Base-by-base conservation (phyloP, 1,140 invertebrate species). In the Drosophila yakuba region DNA sequence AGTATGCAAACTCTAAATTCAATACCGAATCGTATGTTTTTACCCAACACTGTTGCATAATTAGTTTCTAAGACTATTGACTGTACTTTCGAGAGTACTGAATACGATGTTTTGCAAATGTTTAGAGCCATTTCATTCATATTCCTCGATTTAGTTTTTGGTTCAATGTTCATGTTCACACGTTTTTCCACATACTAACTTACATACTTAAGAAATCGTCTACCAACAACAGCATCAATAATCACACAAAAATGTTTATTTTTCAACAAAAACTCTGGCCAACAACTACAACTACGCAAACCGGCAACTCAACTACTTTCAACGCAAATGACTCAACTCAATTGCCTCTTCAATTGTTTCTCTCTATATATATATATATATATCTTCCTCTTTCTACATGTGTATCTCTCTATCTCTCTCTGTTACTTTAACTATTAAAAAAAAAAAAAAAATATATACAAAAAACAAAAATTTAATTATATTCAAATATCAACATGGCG, bases 181-280 rank as follows among this genome's bases (percentile, higher is more conserved):
- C 51, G 11, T 39, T 39, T 39, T 39, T 39, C 14, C 61, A 45
- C 41, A 38, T 73, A 61, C 39, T 54, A 54, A 80, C 63, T 84
- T 71, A 83, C 48, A 51, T 51, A 51, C 57, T 81, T 73, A 64
- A 61, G 54, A 67, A 79, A 56, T 43, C 59, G 59, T 61, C 38
- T 68, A 32, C 35, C 59, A 74, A 73, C 45, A 54, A 84, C 77
- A 88, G 72, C 83, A 88, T 84, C 51, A 83, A 73, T 86, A 86
- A 88, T 86, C 79, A 88, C 84, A 88, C 79, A 63, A 74, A 78
- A 83, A 66, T 88, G 78, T 86, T 79, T 83, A 88, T 86, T 86
- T 79, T 76, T 74, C 74, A 80, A 84, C 81, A 61, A 78, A 62
- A 80, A 82, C 69, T 88, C 79, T 82, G 78, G 69, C 74, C 78